Conservation (phyloP, 2,113 vertebrate genomes). For the Corythornis cristatus region DNA sequence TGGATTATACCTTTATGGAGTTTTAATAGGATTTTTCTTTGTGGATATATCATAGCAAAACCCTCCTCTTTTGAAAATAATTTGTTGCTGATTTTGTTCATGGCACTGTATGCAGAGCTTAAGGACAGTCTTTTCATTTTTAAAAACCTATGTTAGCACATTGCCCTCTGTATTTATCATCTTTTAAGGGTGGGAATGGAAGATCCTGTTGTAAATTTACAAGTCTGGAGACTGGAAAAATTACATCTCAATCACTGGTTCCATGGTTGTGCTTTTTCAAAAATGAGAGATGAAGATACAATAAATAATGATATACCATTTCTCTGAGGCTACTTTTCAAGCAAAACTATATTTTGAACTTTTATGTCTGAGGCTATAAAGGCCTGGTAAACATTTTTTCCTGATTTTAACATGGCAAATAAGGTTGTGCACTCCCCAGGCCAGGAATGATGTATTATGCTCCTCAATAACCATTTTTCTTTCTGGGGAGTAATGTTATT, state of each 20-base stretch:
- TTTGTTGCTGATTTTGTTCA: background rate
- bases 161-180: background rate
- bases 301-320: background rate
- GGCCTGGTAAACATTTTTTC: background rate
- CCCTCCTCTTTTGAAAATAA: background rate
- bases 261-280: background rate
- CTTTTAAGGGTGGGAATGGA: background rate
- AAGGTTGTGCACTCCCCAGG: background rate
- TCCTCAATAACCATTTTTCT: background rate
- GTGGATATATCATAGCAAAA: background rate
- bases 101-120: background rate
- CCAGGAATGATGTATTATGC: background rate
- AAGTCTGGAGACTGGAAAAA: background rate
- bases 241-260: background rate
- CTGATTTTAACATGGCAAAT: background rate
- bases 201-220: background rate
- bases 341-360: background rate
- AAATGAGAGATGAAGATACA: background rate
- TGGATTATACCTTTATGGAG: background rate
- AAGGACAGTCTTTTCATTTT: background rate
- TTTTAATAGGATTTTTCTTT: background rate
- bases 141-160: background rate
- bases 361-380: background rate
- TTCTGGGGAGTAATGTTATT: background rate
- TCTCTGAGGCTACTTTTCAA: background rate